Evolutionary conservation across 1,140 invertebrate genomes (phyloP), one percentile per base, ranked within the genome.

Genomic region (Fragariocoptes setiger): DNA sequence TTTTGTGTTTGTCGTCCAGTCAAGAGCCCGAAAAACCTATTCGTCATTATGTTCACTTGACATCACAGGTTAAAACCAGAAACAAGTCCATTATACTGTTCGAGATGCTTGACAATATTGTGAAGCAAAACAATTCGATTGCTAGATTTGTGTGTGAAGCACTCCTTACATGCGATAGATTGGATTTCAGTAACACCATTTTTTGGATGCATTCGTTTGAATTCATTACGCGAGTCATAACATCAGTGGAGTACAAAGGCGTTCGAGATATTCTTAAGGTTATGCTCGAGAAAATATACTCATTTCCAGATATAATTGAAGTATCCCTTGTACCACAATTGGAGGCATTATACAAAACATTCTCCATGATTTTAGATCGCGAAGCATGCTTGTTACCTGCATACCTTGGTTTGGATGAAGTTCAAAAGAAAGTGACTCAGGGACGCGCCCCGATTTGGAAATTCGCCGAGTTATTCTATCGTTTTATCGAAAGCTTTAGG

Each of bases 401-500:
- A 16, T 90, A 90, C 56, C 77, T 94, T 47, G 76, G 90, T 45
- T 73, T 86, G 0, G 88, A 83, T 59, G 83, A 92, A 62, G 72
- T 94, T 48, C 69, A 76, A 40, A 79, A 90, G 60, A 50, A 49
- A 36, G 25, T 45, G n/a, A 35, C 19, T 40, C 39, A 44, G 44
- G 39, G 22, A 66, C 66, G 42, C 77, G 73, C 67, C 79, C 79
- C 21, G 82, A 90, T 59, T 90, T 51, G 78, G 76, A 74, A 74
- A 64, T 56, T 92, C 15, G 72, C 78, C 21, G 69, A 70, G 52
- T 56, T 90, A 3, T 64, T 90, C 43, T 74, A 76, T 16, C 70
- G 68, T 54, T 88, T 88, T 62, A 71, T 90, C 12, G 76, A 85
- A 52, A 79, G 77, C 60, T 92, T 90, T 55, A 66, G 76, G 44